Base-by-base conservation (phyloP, 2,113 vertebrate genomes). In the Tachysurus vachellii region DNA sequence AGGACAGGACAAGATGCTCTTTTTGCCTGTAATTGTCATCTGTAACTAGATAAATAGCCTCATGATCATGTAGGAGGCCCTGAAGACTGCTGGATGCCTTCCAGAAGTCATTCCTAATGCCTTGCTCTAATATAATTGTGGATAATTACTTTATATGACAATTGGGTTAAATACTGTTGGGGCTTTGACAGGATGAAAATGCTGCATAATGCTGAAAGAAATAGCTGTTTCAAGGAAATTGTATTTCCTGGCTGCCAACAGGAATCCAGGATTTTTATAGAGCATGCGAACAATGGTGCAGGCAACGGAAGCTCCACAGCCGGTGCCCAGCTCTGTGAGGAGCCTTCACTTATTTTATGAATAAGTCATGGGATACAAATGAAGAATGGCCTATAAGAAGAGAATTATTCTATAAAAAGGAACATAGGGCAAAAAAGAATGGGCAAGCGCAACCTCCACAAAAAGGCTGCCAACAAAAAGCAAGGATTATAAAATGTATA, bases 281-380 rank as follows among this genome's bases (percentile, higher is more conserved):
- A 80, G 62, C n/a, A 80, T 81, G 47, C 9, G 62, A 83, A 57
- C 66, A 71, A 86, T 64, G 56, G 75, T 4, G 42, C 53, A 59
- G 26, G 64, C 85, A 81, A 77, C 36, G 23, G 62, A 70, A 86
- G 77, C 85, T 80, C 53, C 62, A n/a, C 28, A 36, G 62, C 53
- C 79, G 50, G 31, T 17, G 36, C 64, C 64, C 70, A 79, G 75
- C 82, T 83, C 71, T 82, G 61, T 61, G 21, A 86, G 68, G 77
- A 81, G 71, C 28, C 23, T 70, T 88, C 28, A 62, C 82, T 85
- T 90, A 83, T 88, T 89, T 87, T 88, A 89, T 85, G 84, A 87
- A 89, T 84, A 84, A 88, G 54, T 23, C 88, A 89, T 83, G 53
- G 81, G 62, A 70, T 21, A 31, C 71, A 86, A 85, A 80, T 85